Evolutionary conservation across 2,888 invertebrate genomes (phyloP).

Genomic region (Stomorhina lunata): DNA sequence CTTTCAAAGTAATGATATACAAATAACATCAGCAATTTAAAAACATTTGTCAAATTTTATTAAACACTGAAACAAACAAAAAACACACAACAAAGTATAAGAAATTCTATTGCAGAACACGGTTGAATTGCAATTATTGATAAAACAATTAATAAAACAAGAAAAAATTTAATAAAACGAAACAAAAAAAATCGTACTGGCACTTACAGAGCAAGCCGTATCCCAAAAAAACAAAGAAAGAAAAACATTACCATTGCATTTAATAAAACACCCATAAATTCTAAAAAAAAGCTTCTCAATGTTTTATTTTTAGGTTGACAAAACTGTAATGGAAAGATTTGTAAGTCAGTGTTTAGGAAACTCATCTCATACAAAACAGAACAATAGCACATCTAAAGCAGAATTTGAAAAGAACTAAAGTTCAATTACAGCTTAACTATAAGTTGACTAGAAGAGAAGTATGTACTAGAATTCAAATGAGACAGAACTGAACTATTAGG

Average conservation of each 20-base stretch:
- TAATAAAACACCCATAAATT: conserved; percentile 66
- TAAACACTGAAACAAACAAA: no score
- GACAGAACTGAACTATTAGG: no score
- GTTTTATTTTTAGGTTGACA: conserved; percentile 25
- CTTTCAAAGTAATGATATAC: conserved; percentile 63
- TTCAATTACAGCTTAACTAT: no score
- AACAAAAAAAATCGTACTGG: conserved; percentile 32
- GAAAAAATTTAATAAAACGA: background rate
- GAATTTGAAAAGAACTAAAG: no score
- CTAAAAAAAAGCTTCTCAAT: conserved; percentile 36
- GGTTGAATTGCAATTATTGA: conserved; percentile 54
- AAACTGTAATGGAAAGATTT: background rate
- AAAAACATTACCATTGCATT: conserved; percentile 65
- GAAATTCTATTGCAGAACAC: conserved; percentile 58
- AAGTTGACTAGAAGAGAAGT: no score
- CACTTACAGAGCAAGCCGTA: conserved; percentile 54
- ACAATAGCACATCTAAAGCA: no score
- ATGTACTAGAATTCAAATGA: no score
- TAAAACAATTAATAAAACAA: no score
- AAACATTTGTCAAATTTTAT: conserved; percentile 65
- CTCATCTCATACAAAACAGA: no score
- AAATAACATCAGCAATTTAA: conserved; percentile 60
- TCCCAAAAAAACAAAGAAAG: conserved; percentile 43
- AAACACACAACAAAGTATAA: conserved; percentile 41
- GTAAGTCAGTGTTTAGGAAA: no score